phyloP scores from a whole-genome alignment of 2,113 vertebrate species.

The Sylvietta virens region DNA sequence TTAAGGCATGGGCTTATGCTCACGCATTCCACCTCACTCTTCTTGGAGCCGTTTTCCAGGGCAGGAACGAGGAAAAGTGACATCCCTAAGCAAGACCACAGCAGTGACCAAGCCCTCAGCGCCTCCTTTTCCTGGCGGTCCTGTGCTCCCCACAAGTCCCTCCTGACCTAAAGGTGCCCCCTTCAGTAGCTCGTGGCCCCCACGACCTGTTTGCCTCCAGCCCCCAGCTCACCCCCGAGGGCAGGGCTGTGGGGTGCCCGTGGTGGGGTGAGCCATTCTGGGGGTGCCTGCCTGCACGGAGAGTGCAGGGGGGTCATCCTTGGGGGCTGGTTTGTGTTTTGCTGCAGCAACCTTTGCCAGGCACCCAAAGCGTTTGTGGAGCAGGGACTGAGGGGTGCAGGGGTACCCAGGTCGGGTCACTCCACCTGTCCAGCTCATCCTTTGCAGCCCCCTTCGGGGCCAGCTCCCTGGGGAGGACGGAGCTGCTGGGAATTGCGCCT shows the following conservation, averaged over 20 bases:
- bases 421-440: rapidly evolving
- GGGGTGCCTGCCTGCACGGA: neutral
- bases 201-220: neutral
- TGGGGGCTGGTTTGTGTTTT: neutral
- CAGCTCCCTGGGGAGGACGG: neutral
- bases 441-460: neutral
- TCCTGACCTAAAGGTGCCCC: neutral
- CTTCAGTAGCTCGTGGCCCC: neutral
- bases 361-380: rapidly evolving
- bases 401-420: rapidly evolving
- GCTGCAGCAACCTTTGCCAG: neutral
- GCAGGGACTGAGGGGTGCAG: neutral
- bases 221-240: neutral
- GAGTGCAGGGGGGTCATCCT: neutral
- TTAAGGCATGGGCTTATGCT: neutral
- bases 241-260: neutral
- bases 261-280: rapidly evolving
- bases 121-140: neutral
- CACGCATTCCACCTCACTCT: rapidly evolving
- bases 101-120: neutral
- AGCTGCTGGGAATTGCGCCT: neutral
- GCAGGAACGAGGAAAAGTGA: neutral
- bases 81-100: neutral
- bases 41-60: neutral
- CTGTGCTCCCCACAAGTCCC: neutral